Evolutionary conservation across 2,113 vertebrate genomes (phyloP), one percentile per base, ranked within the genome.

Genomic region (Polyodon spathula): DNA sequence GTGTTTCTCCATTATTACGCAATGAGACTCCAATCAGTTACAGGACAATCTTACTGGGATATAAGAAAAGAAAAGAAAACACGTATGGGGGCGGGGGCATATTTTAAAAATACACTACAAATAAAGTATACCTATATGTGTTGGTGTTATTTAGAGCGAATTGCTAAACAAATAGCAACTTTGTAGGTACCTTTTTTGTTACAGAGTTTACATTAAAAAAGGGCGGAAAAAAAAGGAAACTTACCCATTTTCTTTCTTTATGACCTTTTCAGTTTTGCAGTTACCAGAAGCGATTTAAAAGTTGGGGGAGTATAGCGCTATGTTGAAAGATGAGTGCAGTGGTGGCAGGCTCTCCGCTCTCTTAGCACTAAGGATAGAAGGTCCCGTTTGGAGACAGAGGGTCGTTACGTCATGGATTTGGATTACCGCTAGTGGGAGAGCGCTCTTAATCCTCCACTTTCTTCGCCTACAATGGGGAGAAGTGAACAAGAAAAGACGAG

Each of bases 371-470:
- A 27, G 1, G 27, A 54, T 59, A 46, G 69, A 14, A 71, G 59
- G 75, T 73, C 72, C 60, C 66, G 57, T 66, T 71, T 64, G 73
- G 71, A 77, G 78, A 68, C 71, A 60, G 69, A 65, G 68, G 6
- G 6, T 51, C 0, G 64, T 84, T 78, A 86, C 84, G 82, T 86
- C 82, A 82, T 48, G 48, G 5, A 57, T 4, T 61, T 69, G 76
- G 78, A 78, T 78, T 76, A 79, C 69, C 63, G 71, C 65, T 68
- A 69, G 52, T 68, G 63, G 66, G 65, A 64, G 38, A 40, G 63
- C 54, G 8, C 50, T 3, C 44, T 17, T 27, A 16, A 60, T 40
- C 58, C 51, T 17, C 10, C 38, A 9, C 38, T 50, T 3, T 10
- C 15, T n/a, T 50, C 48, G 12, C 48, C 12, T 50, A 50, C 48